phyloP scores from a whole-genome alignment of 2,797 vertebrate genomes.

The Etheostoma nigrum region DNA sequence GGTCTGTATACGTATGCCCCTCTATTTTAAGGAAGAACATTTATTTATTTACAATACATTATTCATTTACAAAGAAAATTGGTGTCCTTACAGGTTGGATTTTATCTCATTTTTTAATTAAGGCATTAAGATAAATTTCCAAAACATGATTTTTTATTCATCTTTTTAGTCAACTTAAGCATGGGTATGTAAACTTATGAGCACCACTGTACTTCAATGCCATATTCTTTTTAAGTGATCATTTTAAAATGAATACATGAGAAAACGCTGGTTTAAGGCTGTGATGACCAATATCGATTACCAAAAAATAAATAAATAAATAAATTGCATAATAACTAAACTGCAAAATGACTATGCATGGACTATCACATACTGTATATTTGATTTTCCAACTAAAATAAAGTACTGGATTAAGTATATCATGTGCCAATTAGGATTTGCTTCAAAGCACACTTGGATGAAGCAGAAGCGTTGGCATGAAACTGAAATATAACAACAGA shows the following conservation, averaged over 20 bases:
- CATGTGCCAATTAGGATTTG: constrained; percentile 47
- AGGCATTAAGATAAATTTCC: no score
- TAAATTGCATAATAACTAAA: not conserved
- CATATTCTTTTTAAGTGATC: not conserved
- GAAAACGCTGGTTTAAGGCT: not conserved
- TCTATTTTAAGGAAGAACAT: no score
- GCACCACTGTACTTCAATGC: not conserved
- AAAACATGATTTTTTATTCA: no score
- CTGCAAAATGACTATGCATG: not conserved
- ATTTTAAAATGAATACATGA: not conserved
- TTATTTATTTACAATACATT: no score
- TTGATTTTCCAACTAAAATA: constrained; percentile 53
- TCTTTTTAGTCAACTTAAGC: no score
- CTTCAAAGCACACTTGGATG: constrained; percentile 27
- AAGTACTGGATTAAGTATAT: constrained; percentile 25
- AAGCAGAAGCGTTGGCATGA: constrained; percentile 15
- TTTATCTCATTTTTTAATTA: no score
- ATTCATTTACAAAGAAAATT: no score
- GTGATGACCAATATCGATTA: not conserved
- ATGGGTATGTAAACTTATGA: no score
- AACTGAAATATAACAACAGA: constrained; percentile 32
- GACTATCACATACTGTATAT: constrained; percentile 14
- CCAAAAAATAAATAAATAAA: not conserved
- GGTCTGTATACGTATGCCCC: no score
- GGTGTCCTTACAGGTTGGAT: no score